Base-by-base conservation (phyloP, 2,113 vertebrate species). In the Apistogramma diplotaenia region DNA sequence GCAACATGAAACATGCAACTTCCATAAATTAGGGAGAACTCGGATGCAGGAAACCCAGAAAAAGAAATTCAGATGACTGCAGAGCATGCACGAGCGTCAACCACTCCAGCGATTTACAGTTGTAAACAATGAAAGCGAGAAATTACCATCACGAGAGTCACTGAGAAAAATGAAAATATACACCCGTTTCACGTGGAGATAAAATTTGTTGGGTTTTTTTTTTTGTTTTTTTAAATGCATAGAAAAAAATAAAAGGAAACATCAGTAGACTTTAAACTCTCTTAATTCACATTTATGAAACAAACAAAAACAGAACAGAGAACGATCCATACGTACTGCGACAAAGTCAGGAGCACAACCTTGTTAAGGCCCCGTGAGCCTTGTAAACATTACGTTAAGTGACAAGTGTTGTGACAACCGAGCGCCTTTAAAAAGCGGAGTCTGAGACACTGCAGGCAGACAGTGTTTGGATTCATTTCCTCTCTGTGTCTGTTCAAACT, bases 321-420 rank as follows among this genome's bases (percentile, higher is more conserved):
- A 75, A 67, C 61, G n/a, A 76, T 84, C 76, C 76, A 67, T 49
- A 86, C 80, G 78, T 62, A 87, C 65, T 67, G 82, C 78, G 83
- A 88, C 82, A 86, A 57, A 84, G 85, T 90, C 51, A 79, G 87
- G 88, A 90, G 87, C 85, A 67, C 80, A 89, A 85, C 85, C 84
- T 89, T 54, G 75, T 62, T 60, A 16, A 25, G 80, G 83, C 89
- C 85, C 56, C 55, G 8, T 12, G 76, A 89, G 89, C 85, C 84
- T 80, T 90, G 93, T 93, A 90, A 94, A 94, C 91, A 87, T 87
- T 89, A 94, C 90, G 86, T 86, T 89, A 90, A 93, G 86, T 86
- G 91, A 90, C 91, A 91, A 85, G 81, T 93, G 90, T 91, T 91
- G 93, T 92, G 90, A 94, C 90, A 91, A 84, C 59, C 78, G 23